phyloP scores from a whole-genome alignment of 1,140 invertebrate genomes.

The Pseudomyrmex dendroicus region DNA sequence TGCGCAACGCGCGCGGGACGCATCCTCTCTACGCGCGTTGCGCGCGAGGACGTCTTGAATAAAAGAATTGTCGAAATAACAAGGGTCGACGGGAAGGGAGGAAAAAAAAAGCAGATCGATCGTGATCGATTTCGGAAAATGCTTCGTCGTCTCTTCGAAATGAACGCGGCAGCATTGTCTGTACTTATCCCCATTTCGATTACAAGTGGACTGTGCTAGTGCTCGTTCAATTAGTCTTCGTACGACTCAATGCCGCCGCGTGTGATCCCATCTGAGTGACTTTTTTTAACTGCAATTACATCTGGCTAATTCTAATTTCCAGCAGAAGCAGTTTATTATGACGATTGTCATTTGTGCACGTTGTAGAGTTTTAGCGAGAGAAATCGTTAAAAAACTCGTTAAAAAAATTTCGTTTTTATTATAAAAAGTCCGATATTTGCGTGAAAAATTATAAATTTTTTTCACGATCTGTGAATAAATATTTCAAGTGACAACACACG shows the following conservation, averaged over 20 bases:
- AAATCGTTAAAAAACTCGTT: neutral
- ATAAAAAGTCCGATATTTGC: neutral
- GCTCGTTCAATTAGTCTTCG: constrained; percentile 45
- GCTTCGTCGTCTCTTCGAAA: constrained; percentile 2
- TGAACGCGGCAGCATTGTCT: neutral
- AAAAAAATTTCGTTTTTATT: neutral
- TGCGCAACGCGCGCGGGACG: neutral
- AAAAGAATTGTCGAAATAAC: constrained; percentile 10
- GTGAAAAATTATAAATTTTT: neutral
- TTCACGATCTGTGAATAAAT: constrained; percentile 34
- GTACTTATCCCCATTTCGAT: constrained; percentile 30
- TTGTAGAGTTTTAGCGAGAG: neutral
- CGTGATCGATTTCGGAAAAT: neutral
- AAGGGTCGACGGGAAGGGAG: neutral
- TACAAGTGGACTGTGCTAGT: constrained; percentile 34
- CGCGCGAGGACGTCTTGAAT: neutral
- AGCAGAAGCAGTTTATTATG: no score
- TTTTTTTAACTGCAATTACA: constrained; percentile 14
- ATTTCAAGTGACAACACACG: neutral
- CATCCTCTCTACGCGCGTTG: neutral
- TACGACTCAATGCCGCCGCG: constrained; percentile 28
- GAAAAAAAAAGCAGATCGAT: neutral
- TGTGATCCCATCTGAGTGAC: neutral
- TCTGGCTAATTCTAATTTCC: no score
- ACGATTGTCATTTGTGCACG: no score